Evolutionary conservation across 2,113 vertebrate species (phyloP), one percentile per base, ranked within the genome.

Genomic region (Capreolus pygargus): DNA sequence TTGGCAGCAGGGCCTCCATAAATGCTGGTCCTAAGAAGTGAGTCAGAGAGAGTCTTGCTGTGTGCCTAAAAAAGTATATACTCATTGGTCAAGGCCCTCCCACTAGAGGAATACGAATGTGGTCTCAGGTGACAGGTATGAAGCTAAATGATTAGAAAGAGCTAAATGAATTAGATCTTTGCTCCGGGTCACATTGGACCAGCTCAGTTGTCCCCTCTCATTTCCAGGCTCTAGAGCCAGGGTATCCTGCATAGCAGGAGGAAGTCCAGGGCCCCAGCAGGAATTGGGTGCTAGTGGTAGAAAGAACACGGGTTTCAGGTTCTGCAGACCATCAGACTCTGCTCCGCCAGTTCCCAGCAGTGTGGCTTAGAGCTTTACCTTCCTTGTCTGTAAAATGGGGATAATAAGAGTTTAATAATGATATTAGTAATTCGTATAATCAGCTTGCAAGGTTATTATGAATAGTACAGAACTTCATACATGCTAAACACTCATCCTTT

Each of bases 91-190:
- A 3, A 74, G 54, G 21, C 45, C 12, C 3, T 7, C 78, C 36
- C 3, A 1, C 50, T n/a, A 60, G 74, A 58, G 58, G 89, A 76
- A 36, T n/a, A 10, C 1, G 36, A 17, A 84, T 89, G 28, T 79
- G 86, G 94, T 91, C 97, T 97, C 95, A 95, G 95, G 96, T 95
- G 97, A 92, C 95, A 83, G 58, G 78, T 50, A 87, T 14, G 82
- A 95, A 97, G 52, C 60, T 52, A 95, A 97, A 95, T 94, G 95
- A 91, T 86, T 97, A 86, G 47, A 50, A 50, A 50, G 47, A 50
- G 13, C 47, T 13, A 50, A 50, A 50, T 70, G 94, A 97, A 96
- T 97, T 96, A 94, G 84, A 94, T 94, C 92, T 96, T 95, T 81
- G 87, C 93, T 93, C 83, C 89, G 70, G 94, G 91, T 97, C 94